A percentile compares a stretch with the other conserved stretches of the same genome.
Conservation (phyloP, 2,797 vertebrate species). For the Spinus olivaceus region DNA sequence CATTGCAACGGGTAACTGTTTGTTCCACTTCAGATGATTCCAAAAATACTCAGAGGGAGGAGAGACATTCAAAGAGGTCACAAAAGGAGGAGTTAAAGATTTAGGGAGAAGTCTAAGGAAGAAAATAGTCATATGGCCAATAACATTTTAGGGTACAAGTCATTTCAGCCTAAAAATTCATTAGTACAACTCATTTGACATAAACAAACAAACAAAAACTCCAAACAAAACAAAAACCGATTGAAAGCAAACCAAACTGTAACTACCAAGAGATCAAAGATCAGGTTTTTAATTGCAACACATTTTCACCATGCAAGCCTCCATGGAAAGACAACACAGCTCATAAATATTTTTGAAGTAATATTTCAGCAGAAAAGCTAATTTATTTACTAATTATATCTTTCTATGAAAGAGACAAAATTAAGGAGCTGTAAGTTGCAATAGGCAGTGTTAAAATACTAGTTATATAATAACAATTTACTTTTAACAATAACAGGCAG, state of each 20-base stretch:
- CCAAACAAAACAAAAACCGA: neutral
- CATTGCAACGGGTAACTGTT: neutral
- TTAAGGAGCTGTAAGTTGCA: constrained; percentile 69
- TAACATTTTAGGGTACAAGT: neutral
- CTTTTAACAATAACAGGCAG: constrained; percentile 70
- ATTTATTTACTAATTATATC: constrained; percentile 77
- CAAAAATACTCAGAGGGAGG: neutral
- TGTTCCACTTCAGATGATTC: neutral
- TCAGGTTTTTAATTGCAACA: constrained; percentile 63
- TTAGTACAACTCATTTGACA: neutral
- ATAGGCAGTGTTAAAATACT: constrained; percentile 67
- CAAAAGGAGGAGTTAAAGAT: neutral
- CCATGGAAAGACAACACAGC: constrained; percentile 51
- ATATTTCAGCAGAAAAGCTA: constrained; percentile 70
- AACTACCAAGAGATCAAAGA: constrained; percentile 60
- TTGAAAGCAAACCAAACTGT: constrained; percentile 27
- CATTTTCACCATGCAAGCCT: constrained; percentile 42
- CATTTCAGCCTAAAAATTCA: neutral
- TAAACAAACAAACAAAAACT: neutral
- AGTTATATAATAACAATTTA: constrained; percentile 71
- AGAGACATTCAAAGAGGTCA: neutral
- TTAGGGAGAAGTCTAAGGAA: neutral
- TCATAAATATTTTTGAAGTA: constrained; percentile 70
- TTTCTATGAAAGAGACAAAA: constrained; percentile 63
- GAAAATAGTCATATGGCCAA: neutral